Evolutionary conservation across 2,113 vertebrate genomes (phyloP), one percentile per base, ranked within the genome.

Genomic region (Hiodon tergisus): DNA sequence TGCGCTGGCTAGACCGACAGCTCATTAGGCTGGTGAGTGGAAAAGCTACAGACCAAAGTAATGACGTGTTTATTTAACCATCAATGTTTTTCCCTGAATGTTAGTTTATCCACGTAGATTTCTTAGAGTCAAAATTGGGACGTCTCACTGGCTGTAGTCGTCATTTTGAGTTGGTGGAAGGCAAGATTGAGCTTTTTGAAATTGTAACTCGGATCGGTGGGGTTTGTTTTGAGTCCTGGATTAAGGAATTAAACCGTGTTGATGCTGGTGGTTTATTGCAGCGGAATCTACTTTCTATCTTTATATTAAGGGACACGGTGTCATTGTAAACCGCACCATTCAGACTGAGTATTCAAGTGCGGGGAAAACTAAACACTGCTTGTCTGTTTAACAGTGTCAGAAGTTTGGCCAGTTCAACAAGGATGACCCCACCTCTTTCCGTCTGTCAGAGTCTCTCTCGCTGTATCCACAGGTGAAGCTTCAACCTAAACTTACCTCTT

Each of bases 341-440:
- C 4, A 0, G 10, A 46, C 7, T 6, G 3, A 58, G 50, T 5
- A 50, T 50, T 65, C 13, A 5, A 69, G 6, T 13, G 58, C 2
- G 3, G 2, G 16, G 16, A 51, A 14, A 67, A 67, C 66, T 50
- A 31, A 53, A 54, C 31, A 31, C 52, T 71, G 17, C 2, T 78
- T 78, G 78, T 85, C 10, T 67, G 81, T 80, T 79, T 71, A 6
- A 84, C 86, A 99, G 97, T 99, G 97, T 90, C 96, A 99, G 90
- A 99, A 98, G 81, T 98, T 99, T 81, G 97, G 97, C 76, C 96
- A 99, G 65, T 99, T 96, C 88, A 97, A 93, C 81, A 99, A 98
- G 87, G 97, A 98, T 8, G 97, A 99, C 83, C 93, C 95, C 0
- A 89, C 87, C 17, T 98, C 97, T 47, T 99, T 99, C 85, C 94